These are phyloP conservation scores for Enoplosus armatus DNA, from an alignment of 2,797 vertebrate species.

Conservation along the genomic window DNA sequence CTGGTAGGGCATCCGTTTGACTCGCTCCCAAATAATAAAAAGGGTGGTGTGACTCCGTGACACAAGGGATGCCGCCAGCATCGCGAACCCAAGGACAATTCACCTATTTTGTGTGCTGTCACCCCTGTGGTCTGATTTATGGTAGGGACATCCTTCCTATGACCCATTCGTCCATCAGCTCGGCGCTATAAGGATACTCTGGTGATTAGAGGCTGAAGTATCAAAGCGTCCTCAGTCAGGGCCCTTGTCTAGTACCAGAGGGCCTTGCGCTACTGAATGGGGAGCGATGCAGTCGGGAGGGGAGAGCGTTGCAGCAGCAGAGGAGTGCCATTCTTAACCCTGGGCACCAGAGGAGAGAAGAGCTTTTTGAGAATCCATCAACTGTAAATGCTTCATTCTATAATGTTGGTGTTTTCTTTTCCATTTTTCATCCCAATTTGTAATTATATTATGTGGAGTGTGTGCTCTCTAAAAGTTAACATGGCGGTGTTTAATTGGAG, in stretches of 20 bases:
- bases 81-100: slow-evolving; percentile 85
- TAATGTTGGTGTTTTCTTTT: slow-evolving; percentile 83
- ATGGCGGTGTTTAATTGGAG: slow-evolving; percentile 87
- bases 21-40: slow-evolving; percentile 83
- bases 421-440: slow-evolving; percentile 77
- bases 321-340: slow-evolving; percentile 87
- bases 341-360: slow-evolving; percentile 78
- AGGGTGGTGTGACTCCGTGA: slow-evolving; percentile 80
- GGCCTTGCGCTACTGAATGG: slow-evolving; percentile 79
- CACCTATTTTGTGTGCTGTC: slow-evolving; percentile 87
- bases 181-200: slow-evolving; percentile 77
- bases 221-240: slow-evolving; percentile 85
- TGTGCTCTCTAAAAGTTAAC: slow-evolving; percentile 88
- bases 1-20: slow-evolving; percentile 84
- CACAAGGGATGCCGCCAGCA: slow-evolving; percentile 81
- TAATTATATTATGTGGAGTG: slow-evolving; percentile 87
- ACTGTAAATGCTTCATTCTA: slow-evolving; percentile 79
- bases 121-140: slow-evolving; percentile 88
- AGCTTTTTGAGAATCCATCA: slow-evolving; percentile 84
- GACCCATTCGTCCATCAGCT: slow-evolving; percentile 85
- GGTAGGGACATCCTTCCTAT: slow-evolving; percentile 83
- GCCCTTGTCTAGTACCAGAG: slow-evolving; percentile 83
- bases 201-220: slow-evolving; percentile 85
- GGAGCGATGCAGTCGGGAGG: slow-evolving; percentile 65
- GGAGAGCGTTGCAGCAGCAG: slow-evolving; percentile 70